Percentiles rank a stretch among this genome's conserved stretches.
Conservation (phyloP, 2,113 vertebrate species). For the Aspidoscelis tigris region DNA sequence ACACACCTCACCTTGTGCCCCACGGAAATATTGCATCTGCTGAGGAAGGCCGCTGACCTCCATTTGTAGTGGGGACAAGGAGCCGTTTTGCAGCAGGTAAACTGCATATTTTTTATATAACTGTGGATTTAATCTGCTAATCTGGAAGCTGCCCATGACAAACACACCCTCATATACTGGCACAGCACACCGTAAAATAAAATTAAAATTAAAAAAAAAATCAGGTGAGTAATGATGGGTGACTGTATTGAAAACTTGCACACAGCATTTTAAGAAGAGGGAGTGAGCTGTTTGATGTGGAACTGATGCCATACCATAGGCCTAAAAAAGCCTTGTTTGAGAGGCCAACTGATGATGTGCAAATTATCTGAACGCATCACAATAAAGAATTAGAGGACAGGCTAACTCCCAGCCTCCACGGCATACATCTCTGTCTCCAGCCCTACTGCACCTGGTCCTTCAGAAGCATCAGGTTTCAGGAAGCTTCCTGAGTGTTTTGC, state of each 20-base stretch:
- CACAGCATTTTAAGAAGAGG: not conserved
- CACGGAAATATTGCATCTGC: no score
- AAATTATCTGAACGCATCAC: not conserved
- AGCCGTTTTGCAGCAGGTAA: no score
- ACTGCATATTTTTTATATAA: no score
- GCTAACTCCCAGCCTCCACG: not conserved
- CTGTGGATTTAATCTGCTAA: no score
- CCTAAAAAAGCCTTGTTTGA: not conserved
- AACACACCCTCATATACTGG: no score
- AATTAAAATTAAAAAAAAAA: no score
- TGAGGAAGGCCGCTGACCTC: no score
- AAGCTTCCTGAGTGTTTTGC: slow-evolving; percentile 8
- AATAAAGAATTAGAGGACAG: not conserved
- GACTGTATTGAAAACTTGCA: not conserved
- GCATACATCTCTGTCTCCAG: not conserved
- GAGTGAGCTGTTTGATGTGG: not conserved
- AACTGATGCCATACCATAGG: not conserved
- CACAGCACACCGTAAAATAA: no score
- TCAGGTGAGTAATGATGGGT: no score
- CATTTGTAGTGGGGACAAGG: no score
- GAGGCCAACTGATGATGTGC: not conserved
- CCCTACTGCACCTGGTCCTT: accelerated
- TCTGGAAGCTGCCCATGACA: no score
- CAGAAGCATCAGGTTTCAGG: slow-evolving; percentile 10
- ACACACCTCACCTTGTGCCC: no score